These are phyloP conservation scores for Microplitis deprimator DNA, from an alignment of 2,888 invertebrate species.

Conservation along the genomic window DNA sequence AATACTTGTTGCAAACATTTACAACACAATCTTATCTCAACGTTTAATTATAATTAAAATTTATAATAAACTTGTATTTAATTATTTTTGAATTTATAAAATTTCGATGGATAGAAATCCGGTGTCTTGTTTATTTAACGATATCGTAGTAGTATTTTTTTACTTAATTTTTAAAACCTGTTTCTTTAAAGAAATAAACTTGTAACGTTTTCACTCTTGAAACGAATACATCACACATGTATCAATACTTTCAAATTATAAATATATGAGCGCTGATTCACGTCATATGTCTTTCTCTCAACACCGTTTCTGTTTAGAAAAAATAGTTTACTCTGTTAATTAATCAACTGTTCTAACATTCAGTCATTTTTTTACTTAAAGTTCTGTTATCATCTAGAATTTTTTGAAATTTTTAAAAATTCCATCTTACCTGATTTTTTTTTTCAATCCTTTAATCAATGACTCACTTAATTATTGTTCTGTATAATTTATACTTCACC, in stretches of 20 bases:
- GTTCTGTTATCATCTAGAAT: no score
- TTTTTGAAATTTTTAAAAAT: no score
- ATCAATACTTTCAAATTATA: neutral
- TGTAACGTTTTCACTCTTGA: neutral
- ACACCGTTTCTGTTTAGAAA: neutral
- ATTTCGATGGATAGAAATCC: neutral
- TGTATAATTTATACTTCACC: no score
- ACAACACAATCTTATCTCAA: no score
- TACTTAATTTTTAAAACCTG: neutral
- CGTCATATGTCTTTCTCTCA: neutral
- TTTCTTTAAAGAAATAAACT: neutral
- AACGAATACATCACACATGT: neutral
- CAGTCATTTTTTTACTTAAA: no score
- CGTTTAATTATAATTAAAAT: neutral
- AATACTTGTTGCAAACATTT: neutral
- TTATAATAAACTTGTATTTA: no score
- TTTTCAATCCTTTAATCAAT: no score
- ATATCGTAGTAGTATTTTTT: neutral
- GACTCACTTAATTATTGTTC: no score
- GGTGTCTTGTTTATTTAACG: neutral
- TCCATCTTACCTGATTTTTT: no score
- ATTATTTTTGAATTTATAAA: neutral
- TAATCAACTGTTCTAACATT: no score
- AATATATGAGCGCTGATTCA: neutral
- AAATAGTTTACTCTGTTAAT: no score